Base-by-base conservation (phyloP, 1,140 invertebrate genomes). In the Coelopa frigida region DNA sequence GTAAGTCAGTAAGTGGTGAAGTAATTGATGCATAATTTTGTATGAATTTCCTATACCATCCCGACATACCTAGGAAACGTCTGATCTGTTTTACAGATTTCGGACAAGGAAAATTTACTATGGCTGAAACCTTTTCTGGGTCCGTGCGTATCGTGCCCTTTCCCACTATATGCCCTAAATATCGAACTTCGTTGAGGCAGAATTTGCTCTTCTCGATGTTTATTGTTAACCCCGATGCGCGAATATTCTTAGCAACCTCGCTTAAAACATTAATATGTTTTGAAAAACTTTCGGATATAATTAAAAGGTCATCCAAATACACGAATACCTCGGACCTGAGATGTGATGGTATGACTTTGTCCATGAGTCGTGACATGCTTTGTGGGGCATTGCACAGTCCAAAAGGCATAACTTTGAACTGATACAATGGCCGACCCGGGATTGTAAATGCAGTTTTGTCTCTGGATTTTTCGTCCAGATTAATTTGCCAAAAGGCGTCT, bases 21-120 rank as follows among this genome's bases (percentile, higher is more conserved):
- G 3, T 27, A 42, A 0, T n/a, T n/a, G n/a, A n/a, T n/a, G 68
- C 54, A 43, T 66, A 73, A 27, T 68, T n/a, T 51, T 1, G 41
- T 32, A 70, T 51, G 42, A 72, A 72, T 1, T 55, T 31, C 8
- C 37, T n/a, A n/a, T n/a, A n/a, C 67, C 64, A 71, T 0, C 56
- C 55, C 1, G 62, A 54, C 44, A 73, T 68, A 3, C 74, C 73
- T 0, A 75, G 43, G 49, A 76, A 75, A 3, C 59, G 40, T 17
- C 68, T 44, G 0, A 75, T 15, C 32, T 73, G 61, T 39, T 61
- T 70, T 4, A 61, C 43, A 27, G 50, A 40, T 31, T 40, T 44
- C 6, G 50, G 50, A 3, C 21, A 7, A 12, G 46, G 46, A 33
- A 39, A 51, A 20, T 44, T 36, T 23, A 12, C 31, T 11, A 51